Conservation (phyloP, 2,113 vertebrate genomes). For the Apteryx owenii region DNA sequence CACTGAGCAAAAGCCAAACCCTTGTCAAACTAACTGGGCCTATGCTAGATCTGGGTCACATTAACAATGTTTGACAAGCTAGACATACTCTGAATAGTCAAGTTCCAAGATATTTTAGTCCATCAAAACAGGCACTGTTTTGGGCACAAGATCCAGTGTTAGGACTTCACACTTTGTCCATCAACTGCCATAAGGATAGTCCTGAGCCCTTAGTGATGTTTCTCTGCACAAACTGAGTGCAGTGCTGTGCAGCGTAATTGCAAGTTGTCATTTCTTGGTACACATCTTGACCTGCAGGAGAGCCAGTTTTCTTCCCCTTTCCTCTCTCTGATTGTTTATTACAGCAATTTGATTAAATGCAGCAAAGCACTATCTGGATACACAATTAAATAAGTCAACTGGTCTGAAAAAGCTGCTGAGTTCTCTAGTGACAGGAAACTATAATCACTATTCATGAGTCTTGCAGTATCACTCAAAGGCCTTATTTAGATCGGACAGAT, state of each 20-base stretch:
- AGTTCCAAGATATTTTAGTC: neutral
- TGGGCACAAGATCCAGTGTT: neutral
- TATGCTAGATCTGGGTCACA: neutral
- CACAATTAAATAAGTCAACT: slow-evolving; percentile 52
- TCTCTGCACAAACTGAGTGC: neutral
- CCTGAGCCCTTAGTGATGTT: neutral
- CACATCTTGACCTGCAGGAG: neutral
- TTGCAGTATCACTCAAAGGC: slow-evolving; percentile 30
- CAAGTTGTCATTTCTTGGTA: neutral
- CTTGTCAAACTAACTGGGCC: neutral
- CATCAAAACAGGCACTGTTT: neutral
- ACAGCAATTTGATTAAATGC: slow-evolving; percentile 6
- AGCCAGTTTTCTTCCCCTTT: neutral
- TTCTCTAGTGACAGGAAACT: slow-evolving; percentile 12
- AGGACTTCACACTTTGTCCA: neutral
- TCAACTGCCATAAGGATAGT: neutral
- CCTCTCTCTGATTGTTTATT: slow-evolving; percentile 22
- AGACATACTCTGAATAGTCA: slow-evolving; percentile 1
- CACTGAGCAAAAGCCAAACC: neutral
- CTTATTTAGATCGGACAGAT: slow-evolving; percentile 54
- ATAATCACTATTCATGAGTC: slow-evolving; percentile 61
- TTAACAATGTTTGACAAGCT: neutral
- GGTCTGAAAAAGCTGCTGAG: slow-evolving; percentile 22
- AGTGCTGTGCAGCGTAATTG: neutral
- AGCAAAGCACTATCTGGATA: slow-evolving; percentile 5